Base-by-base conservation (phyloP, 2,888 invertebrate species). In the Latrodectus hesperus region DNA sequence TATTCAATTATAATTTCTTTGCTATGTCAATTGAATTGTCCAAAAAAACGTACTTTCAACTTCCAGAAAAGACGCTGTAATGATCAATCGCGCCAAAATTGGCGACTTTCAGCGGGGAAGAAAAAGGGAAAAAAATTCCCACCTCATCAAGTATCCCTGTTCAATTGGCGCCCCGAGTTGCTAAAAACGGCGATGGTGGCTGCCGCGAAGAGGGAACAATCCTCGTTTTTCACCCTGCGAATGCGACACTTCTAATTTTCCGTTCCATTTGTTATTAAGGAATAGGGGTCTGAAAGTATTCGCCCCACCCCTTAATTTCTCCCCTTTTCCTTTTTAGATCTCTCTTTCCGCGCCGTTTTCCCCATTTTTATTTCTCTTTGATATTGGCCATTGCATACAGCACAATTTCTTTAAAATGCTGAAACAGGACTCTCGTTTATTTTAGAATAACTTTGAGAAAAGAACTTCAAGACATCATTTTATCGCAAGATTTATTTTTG, bases 211-310 rank as follows among this genome's bases (percentile, higher is more conserved):
- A 68, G 78, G 78, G 70, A 81, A 88, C 87, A 82, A 83, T 78
- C 78, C 73, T 88, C 87, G 87, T 88, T 88, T 88, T 88, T 88
- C 87, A 88, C 82, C 74, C 82, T 16, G 78, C 87, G 71, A 87
- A 82, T 83, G 87, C 87, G 87, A 88, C 87, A 79, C 83, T 88
- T 88, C 87, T 88, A 88, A 88, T 88, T 88, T 88, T 88, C 87
- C 87, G 87, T 88, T 82, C 87, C 87, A 88, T 88, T 88, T 88
- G 87, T 88, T 82, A 82, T 67, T 83, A 83, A 75, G 83, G 78
- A 83, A 74, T 76, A 38, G 38, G 51, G 75, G 72, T 22, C 52
- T 52, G 26, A 22, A 17, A 60, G 12, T 53, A 38, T 38, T 51
- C 67, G n/a, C 70, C 64, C 65, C 71, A 17, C 65, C 82, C 73